Evolutionary conservation across 2,797 vertebrate species (phyloP), one percentile per base, ranked within the genome.

Genomic region (Lates japonicus): DNA sequence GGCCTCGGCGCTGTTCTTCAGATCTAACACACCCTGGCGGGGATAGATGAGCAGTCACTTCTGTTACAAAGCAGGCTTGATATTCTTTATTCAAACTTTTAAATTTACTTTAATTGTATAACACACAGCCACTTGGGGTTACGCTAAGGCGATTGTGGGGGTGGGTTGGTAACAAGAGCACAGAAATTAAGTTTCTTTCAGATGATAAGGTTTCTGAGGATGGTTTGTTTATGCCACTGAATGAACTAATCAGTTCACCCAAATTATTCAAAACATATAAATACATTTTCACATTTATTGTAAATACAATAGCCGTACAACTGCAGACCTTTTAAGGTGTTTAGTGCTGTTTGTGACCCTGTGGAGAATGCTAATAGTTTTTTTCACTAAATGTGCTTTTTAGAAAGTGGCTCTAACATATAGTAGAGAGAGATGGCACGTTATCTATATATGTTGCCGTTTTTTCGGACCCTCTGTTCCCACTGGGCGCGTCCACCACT

Each of bases 1-100:
- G 98, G 98, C n/a, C 80, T 97, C 94, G 49, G 99, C 93, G 74
- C 94, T 96, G 20, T 93, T 96, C 89, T 98, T 99, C 90, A 99
- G 92, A 90, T 97, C 97, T 54, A 91, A 93, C 20, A 97, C 96
- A 1, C 97, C 97, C 98, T 99, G 74, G n/a, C 0, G 17, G 78
- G 22, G 39, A 61, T 0, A 78, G 11, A 58, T 37, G 76, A 49
- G 59, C 29, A 20, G 2, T 39, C 14, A 31, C 31, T 37, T 57
- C 17, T 39, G 25, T 51, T 9, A 54, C 2, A 29, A 49, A 33
- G 17, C 39, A 9, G 7, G 3, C 66, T 60, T 46, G 2, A 33
- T 70, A 44, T 33, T 60, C 4, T 69, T 48, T n/a, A 20, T 54
- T 73, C 12, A 6, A 60, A 55, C 3, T 5, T 5, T 58, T 4